Evolutionary conservation across 2,797 vertebrate genomes (phyloP), one percentile per base, ranked within the genome.

Genomic region (Lates japonicus): DNA sequence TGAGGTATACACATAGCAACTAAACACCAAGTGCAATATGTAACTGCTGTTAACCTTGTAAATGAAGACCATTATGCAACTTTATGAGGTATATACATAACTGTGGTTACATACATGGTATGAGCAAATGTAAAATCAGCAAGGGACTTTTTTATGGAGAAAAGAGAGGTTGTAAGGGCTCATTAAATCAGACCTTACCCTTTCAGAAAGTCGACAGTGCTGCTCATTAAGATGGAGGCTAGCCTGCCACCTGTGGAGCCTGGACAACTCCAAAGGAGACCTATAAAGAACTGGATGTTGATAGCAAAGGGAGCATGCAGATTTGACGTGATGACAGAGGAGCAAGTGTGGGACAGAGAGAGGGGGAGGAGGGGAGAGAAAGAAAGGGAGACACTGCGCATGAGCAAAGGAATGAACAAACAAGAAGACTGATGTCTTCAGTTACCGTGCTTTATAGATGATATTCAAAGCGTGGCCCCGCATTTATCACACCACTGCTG

Each of bases 371-470:
- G 16, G 19, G 8, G 12, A 58, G 48, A 31, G 59, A 67, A 37
- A 57, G 22, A 67, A 37, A 57, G 22, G 17, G 35, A 12, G 25
- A 20, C n/a, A 13, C 17, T n/a, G 69, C 6, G 7, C 13, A 48
- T 16, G 10, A 31, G 73, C 19, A 42, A 71, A 77, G 70, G 69
- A 79, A 81, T 66, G 74, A 91, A 82, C 86, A 87, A 88, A 90
- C 81, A 83, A 70, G 67, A 90, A 87, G 87, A 94, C 60, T 70
- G 83, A 91, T 89, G 85, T 88, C 84, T 91, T 78, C 64, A 68
- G 87, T 88, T 88, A 79, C 64, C 39, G 35, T 74, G 87, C 78
- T 88, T 91, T 90, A 90, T 88, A 79, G 86, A 92, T 93, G 80
- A 90, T 90, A 91, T 90, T 90, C 89, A 76, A 86, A 88, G 89